These are phyloP conservation scores for Drosophila willistoni DNA, from an alignment of 1,140 invertebrate species.

Conservation along the genomic window DNA sequence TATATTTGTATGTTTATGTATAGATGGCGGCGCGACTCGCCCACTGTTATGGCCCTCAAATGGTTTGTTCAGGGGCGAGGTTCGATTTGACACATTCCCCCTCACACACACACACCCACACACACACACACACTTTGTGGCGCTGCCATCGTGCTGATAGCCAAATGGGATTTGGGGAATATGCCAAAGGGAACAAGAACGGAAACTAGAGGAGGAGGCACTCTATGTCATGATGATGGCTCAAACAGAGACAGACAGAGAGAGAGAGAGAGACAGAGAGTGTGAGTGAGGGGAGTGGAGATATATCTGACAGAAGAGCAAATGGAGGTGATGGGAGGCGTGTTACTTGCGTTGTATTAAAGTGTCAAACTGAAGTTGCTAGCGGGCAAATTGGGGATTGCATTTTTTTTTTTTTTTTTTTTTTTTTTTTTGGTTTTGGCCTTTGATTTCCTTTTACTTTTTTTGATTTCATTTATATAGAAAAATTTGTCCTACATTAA, in stretches of 20 bases:
- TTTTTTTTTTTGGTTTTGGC: constrained; percentile 15
- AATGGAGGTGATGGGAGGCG: background rate
- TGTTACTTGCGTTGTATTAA: constrained; percentile 49
- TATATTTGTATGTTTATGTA: background rate
- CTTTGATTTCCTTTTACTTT: constrained; percentile 55
- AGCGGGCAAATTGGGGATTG: constrained; percentile 37
- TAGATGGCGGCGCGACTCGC: constrained; percentile 21
- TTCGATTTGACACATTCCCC: constrained; percentile 44
- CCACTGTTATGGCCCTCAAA: constrained; percentile 69
- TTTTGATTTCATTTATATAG: constrained; percentile 30
- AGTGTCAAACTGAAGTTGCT: constrained; percentile 64
- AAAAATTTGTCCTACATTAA: no score
- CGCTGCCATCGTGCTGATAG: constrained; percentile 61
- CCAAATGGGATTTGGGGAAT: constrained; percentile 77
- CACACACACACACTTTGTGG: background rate
- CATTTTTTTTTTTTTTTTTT: constrained; percentile 1
- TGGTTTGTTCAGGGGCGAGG: constrained; percentile 33
- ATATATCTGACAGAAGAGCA: background rate
- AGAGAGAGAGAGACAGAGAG: background rate
- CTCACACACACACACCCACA: background rate
- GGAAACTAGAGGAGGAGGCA: background rate
- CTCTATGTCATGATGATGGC: constrained; percentile 9
- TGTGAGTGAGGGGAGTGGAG: no score
- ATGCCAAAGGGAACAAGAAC: constrained; percentile 22
- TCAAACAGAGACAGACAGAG: background rate